Base-by-base conservation (phyloP, 1,140 invertebrate species). In the Bathynomus jamesi region DNA sequence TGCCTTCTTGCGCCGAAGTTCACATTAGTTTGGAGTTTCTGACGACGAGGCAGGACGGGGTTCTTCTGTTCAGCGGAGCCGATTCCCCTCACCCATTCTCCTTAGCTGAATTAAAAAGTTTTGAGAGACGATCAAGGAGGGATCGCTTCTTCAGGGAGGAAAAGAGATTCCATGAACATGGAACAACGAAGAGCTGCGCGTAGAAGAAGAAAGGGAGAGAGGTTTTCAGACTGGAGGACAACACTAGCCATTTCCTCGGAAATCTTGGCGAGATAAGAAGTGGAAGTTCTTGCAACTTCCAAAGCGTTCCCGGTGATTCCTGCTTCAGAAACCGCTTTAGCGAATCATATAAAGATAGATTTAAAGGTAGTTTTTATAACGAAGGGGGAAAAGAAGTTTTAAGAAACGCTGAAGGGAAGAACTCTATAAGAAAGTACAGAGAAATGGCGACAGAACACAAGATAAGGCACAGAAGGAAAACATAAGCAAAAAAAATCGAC, bases 1-100 rank as follows among this genome's bases (percentile, higher is more conserved):
- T 73, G 24, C 71, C 71, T 4, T 62, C 71, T 3, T 73, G 71
- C 32, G 62, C 72, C 3, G 72, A 73, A 29, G 29, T 73, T 46
- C 72, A 73, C 40, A 13, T 73, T 21, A 73, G 67, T 53, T 29
- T 73, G 11, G 72, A 73, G 13, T 24, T 73, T 2, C 46, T 73
- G 4, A 73, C 67, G 13, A 31, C 17, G 4, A 40, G 28, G 8
- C 21, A 32, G 5, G 72, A 68, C 17, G 72, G 62, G 4, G 65
- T 53, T 13, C 67, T 73, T 4, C 67, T 73, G 17, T 73, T 69
- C 53, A 61, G 67, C 24, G 68, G 72, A 24, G 64, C 67, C 17
- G 67, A 69, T 17, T 53, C 65, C 62, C n/a, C 53, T 2, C 24
- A 32, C 13, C 27, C 31, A 17, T 5, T 46, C 31, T 40, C 60